Conservation (phyloP, 2,888 invertebrate genomes). For the Philereme transversata region DNA sequence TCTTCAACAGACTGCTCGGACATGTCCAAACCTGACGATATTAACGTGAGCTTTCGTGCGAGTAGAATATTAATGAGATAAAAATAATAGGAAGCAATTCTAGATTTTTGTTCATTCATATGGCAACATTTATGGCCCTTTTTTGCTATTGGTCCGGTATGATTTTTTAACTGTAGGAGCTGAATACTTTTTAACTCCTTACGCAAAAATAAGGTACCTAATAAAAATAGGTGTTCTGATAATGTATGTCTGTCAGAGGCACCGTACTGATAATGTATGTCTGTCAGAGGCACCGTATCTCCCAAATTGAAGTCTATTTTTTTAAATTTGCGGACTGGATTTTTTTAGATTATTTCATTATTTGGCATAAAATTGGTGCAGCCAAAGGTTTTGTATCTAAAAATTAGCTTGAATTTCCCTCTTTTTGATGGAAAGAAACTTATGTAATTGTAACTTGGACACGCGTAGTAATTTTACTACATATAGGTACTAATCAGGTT, state of each 20-base stretch:
- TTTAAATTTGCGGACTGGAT: no score
- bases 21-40: constrained; percentile 34
- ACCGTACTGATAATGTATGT: no score
- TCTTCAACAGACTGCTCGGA: constrained; percentile 27
- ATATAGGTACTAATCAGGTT: background rate
- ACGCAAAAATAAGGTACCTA: no score
- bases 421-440: background rate
- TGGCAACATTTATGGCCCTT: constrained; percentile 19
- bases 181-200: background rate
- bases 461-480: background rate
- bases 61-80: constrained; percentile 32
- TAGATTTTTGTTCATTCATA: constrained; percentile 14
- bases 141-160: constrained; percentile 5
- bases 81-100: constrained; percentile 23
- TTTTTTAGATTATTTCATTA: no score
- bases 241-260: no score
- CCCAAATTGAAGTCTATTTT: no score
- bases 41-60: constrained; percentile 23
- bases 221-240: no score
- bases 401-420: no score
- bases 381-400: no score
- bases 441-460: background rate
- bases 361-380: no score
- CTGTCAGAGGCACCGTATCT: no score
- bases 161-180: background rate